Evolutionary conservation across 2,797 vertebrate species (phyloP).

Genomic region (Cossypha caffra): DNA sequence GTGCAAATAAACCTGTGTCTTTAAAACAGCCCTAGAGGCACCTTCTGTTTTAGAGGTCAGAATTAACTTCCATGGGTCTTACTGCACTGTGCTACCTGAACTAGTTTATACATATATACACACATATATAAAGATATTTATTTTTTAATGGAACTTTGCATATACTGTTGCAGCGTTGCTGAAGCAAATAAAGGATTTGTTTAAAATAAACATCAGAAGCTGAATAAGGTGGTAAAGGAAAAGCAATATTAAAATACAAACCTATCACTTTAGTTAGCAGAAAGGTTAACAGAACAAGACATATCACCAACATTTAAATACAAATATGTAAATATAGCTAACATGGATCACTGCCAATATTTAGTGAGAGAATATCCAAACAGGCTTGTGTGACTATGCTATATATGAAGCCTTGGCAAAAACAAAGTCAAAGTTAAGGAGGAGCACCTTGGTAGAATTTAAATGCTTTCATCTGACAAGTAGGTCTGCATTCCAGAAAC

Average conservation of each 20-base stretch:
- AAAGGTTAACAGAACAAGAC: background rate
- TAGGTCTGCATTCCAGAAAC: background rate
- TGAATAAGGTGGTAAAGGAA: background rate
- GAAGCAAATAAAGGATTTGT: background rate
- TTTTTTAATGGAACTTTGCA: background rate
- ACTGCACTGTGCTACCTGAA: background rate
- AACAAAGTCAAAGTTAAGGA: background rate
- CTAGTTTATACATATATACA: background rate
- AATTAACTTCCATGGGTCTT: background rate
- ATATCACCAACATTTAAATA: background rate
- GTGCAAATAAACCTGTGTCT: background rate
- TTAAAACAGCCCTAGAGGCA: background rate
- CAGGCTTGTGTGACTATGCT: background rate
- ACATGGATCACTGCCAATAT: background rate
- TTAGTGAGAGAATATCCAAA: background rate
- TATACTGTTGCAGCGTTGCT: background rate
- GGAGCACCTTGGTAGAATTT: background rate
- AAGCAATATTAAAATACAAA: background rate
- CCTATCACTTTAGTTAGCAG: background rate
- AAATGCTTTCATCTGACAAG: slow-evolving; percentile 24
- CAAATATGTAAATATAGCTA: background rate
- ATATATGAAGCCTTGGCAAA: background rate
- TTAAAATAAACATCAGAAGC: background rate
- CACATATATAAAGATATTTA: background rate
- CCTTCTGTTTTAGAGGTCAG: background rate